Conservation (phyloP, 2,888 invertebrate genomes). For the Tillus elongatus region DNA sequence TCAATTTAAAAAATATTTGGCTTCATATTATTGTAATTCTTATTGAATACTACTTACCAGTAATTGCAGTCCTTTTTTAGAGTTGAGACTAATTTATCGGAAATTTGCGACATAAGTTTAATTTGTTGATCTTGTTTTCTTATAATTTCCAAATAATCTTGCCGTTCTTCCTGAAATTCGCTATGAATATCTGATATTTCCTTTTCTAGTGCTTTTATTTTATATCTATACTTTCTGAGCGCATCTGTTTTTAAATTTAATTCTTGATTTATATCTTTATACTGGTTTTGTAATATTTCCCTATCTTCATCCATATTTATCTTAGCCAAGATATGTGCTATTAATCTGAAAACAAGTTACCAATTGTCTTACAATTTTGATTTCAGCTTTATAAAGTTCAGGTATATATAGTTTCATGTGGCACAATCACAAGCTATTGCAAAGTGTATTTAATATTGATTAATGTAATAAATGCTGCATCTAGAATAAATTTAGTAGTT, state of each 20-base stretch:
- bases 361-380: too few relatives aligned
- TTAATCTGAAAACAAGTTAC: conserved; percentile 37
- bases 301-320: conserved; percentile 59
- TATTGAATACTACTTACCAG: conserved; percentile 48
- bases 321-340: conserved; percentile 50
- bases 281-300: conserved; percentile 62
- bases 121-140: conserved; percentile 61
- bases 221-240: conserved; percentile 55
- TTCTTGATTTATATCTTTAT: conserved; percentile 70
- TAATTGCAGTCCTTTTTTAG: conserved; percentile 67
- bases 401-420: too few relatives aligned
- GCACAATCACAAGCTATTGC: too few relatives aligned
- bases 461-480: too few relatives aligned
- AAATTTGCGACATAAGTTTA: conserved; percentile 56
- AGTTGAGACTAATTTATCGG: conserved; percentile 57
- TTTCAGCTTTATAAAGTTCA: too few relatives aligned
- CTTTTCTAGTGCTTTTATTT: conserved; percentile 56
- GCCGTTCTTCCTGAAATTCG: conserved; percentile 71
- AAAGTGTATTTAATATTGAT: too few relatives aligned
- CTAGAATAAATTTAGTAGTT: too few relatives aligned
- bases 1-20: too few relatives aligned
- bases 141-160: conserved; percentile 77
- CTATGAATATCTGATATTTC: conserved; percentile 70
- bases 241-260: conserved; percentile 61
- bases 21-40: too few relatives aligned